These are phyloP conservation scores for Ornithorhynchus anatinus DNA, from an alignment of 2,113 vertebrate genomes.

Conservation along the genomic window DNA sequence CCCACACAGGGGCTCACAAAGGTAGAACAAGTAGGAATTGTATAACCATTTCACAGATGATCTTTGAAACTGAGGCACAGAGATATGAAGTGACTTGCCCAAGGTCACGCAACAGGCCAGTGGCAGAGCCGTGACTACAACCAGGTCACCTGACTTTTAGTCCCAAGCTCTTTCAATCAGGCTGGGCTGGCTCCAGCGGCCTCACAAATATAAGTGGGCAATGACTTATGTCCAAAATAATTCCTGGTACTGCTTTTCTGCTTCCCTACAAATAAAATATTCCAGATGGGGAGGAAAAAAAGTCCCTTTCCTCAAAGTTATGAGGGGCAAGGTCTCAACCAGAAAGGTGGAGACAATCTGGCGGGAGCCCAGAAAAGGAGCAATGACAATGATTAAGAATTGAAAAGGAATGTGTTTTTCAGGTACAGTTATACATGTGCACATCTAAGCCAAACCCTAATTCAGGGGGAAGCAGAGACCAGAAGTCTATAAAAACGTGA, in stretches of 20 bases:
- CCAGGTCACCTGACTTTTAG: too few relatives aligned
- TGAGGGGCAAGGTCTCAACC: not conserved
- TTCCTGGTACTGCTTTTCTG: not conserved
- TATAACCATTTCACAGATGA: too few relatives aligned
- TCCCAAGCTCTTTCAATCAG: too few relatives aligned
- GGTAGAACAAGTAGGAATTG: too few relatives aligned
- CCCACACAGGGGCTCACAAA: too few relatives aligned
- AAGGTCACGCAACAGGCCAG: too few relatives aligned
- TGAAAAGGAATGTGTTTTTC: not conserved
- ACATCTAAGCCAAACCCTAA: not conserved
- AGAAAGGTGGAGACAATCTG: not conserved
- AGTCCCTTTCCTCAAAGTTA: not conserved
- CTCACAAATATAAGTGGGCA: too few relatives aligned
- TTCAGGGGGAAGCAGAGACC: not conserved
- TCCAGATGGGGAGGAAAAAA: not conserved
- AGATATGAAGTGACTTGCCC: too few relatives aligned
- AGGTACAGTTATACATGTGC: not conserved
- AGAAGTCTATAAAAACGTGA: not conserved
- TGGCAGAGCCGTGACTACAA: too few relatives aligned
- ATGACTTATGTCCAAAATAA: not conserved
- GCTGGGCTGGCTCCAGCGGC: too few relatives aligned
- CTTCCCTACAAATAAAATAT: conserved; percentile 3
- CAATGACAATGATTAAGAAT: not conserved
- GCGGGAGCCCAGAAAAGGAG: not conserved
- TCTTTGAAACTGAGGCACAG: too few relatives aligned